These are phyloP conservation scores for Hymenochirus boettgeri DNA, from an alignment of 2,113 vertebrate species.

Conservation along the genomic window DNA sequence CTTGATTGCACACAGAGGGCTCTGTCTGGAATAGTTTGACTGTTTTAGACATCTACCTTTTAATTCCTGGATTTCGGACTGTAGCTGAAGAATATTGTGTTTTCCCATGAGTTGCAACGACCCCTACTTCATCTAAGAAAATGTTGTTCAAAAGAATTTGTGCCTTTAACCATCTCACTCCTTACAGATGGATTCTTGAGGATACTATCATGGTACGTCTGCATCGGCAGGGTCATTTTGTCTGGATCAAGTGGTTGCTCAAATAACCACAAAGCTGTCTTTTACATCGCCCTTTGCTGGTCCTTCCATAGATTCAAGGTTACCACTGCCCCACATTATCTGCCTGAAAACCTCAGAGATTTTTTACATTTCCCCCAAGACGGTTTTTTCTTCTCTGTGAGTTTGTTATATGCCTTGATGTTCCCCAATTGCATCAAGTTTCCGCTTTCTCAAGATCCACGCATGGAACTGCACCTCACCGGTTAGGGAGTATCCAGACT, in stretches of 20 bases:
- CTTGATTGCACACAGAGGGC: conserved; percentile 84
- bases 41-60: conserved; percentile 82
- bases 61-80: conserved; percentile 87
- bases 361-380: conserved; percentile 75
- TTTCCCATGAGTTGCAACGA: conserved; percentile 80
- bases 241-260: conserved; percentile 78
- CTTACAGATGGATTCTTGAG: conserved; percentile 71
- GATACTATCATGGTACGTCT: conserved; percentile 68
- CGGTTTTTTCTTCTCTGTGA: conserved; percentile 74
- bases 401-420: conserved; percentile 62
- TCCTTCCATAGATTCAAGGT: conserved; percentile 46
- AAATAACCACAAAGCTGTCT: conserved; percentile 86
- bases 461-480: conserved; percentile 88
- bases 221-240: conserved; percentile 59
- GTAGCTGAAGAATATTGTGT: conserved; percentile 78
- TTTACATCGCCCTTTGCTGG: conserved; percentile 75
- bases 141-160: conserved; percentile 82
- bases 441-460: conserved; percentile 93
- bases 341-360: conserved; percentile 73
- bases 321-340: conserved; percentile 46
- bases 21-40: conserved; percentile 87
- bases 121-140: conserved; percentile 76
- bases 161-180: conserved; percentile 83
- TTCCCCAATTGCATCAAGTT: conserved; percentile 67
- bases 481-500: conserved; percentile 65